Evolutionary conservation across 2,888 invertebrate species (phyloP).

Genomic region (Oscheius myriophilus): DNA sequence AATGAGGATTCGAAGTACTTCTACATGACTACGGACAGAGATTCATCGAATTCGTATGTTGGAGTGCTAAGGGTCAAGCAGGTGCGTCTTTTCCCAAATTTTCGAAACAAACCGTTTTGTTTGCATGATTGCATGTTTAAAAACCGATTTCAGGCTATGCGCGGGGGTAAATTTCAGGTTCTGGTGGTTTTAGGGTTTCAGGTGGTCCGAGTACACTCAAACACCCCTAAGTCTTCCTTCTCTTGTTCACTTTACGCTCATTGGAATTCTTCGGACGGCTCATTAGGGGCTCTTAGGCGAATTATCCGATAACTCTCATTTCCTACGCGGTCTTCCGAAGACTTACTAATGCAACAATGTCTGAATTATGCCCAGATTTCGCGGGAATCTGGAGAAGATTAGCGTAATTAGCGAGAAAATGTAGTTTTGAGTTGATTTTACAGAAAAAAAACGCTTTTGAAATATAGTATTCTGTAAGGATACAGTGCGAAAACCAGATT

Average conservation of each 20-base stretch:
- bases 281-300: constrained; percentile 27
- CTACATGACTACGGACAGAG: constrained; percentile 68
- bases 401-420: no score
- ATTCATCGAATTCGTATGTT: constrained; percentile 57
- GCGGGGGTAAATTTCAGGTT: neutral
- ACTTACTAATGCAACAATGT: no score
- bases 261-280: constrained; percentile 23
- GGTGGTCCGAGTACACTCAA: constrained; percentile 26
- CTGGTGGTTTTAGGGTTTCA: constrained; percentile 3
- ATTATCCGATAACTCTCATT: constrained; percentile 30
- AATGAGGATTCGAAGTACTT: constrained; percentile 60
- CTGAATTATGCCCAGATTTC: no score
- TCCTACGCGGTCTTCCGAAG: constrained; percentile 4
- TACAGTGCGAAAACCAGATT: no score
- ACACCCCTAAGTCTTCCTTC: neutral
- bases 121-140: neutral
- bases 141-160: no score
- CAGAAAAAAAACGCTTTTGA: no score
- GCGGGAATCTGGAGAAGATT: no score
- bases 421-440: no score
- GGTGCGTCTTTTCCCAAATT: constrained; percentile 46
- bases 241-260: constrained; percentile 19
- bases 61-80: constrained; percentile 69
- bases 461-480: no score
- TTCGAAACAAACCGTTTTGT: neutral